A percentile compares a stretch with the other conserved stretches of the same genome.
Evolutionary conservation across 2,113 vertebrate genomes (phyloP).

Genomic region (Caloenas nicobarica): DNA sequence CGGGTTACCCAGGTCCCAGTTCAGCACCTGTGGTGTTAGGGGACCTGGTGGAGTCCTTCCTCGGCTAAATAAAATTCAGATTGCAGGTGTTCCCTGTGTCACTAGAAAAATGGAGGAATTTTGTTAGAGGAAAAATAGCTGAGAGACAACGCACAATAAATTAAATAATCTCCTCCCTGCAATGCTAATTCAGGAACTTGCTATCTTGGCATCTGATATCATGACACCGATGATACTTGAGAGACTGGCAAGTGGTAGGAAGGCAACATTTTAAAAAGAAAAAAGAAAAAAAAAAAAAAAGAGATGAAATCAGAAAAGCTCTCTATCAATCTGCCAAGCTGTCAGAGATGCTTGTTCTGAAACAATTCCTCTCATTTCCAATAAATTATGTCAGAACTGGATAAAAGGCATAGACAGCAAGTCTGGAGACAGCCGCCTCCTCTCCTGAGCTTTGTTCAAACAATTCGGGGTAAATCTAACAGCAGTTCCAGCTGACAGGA

Average conservation of each 20-base stretch:
- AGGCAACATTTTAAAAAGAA: not conserved
- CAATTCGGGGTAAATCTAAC: not conserved
- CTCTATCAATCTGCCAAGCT: conserved; percentile 67
- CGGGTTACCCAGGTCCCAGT: not conserved
- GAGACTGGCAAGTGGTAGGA: not conserved
- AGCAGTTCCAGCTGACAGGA: not conserved
- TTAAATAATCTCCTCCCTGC: not conserved
- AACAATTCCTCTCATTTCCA: conserved; percentile 56
- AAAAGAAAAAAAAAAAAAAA: not conserved
- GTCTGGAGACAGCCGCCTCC: conserved; percentile 45
- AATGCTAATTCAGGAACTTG: not conserved
- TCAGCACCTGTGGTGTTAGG: not conserved
- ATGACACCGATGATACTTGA: not conserved
- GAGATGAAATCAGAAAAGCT: conserved; percentile 47
- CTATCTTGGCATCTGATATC: not conserved
- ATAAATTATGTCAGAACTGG: conserved; percentile 16
- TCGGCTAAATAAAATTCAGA: accelerated
- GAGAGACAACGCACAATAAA: not conserved
- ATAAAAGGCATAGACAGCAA: conserved; percentile 38
- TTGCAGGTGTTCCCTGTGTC: accelerated
- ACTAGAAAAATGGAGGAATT: not conserved
- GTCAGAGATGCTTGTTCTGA: conserved; percentile 44
- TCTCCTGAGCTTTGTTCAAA: not conserved
- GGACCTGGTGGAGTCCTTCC: not conserved
- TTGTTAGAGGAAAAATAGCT: not conserved